Evolutionary conservation across 2,888 invertebrate genomes (phyloP).

Genomic region (Leptinotarsa peninsularis): DNA sequence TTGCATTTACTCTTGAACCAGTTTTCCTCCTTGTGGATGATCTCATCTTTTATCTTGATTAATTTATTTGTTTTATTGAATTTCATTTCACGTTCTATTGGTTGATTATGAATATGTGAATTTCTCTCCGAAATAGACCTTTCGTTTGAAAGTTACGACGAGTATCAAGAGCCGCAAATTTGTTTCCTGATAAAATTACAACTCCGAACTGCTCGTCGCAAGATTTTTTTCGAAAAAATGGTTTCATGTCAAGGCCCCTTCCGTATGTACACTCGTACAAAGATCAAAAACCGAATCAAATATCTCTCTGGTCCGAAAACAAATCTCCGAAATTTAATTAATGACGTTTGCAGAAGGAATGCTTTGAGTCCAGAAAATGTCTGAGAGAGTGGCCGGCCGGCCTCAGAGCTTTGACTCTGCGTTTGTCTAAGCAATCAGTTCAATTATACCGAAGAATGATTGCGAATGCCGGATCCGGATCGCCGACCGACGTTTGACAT

Average conservation of each 20-base stretch:
- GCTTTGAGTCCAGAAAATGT: conserved; percentile 55
- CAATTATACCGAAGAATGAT: conserved; percentile 64
- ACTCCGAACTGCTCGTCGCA: no score
- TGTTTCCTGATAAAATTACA: no score
- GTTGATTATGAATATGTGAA: no score
- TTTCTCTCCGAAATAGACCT: no score
- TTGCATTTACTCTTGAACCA: no score
- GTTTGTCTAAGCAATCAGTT: conserved; percentile 67
- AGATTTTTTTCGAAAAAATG: background rate
- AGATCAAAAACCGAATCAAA: conserved; percentile 19
- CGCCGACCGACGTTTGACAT: conserved; percentile 59
- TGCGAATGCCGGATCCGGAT: conserved; percentile 48
- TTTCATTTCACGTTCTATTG: no score
- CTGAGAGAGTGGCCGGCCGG: conserved; percentile 18
- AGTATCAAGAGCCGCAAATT: no score
- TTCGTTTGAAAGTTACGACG: no score
- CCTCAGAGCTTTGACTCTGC: conserved; percentile 38
- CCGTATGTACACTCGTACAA: background rate
- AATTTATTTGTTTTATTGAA: no score
- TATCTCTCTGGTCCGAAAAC: conserved; percentile 27
- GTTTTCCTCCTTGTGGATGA: no score
- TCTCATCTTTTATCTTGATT: no score
- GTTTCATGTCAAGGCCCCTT: background rate
- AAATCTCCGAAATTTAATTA: conserved; percentile 62
- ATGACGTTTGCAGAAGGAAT: conserved; percentile 65